Evolutionary conservation across 2,113 vertebrate genomes (phyloP), one percentile per base, ranked within the genome.

Genomic region (Misgurnus anguillicaudatus): DNA sequence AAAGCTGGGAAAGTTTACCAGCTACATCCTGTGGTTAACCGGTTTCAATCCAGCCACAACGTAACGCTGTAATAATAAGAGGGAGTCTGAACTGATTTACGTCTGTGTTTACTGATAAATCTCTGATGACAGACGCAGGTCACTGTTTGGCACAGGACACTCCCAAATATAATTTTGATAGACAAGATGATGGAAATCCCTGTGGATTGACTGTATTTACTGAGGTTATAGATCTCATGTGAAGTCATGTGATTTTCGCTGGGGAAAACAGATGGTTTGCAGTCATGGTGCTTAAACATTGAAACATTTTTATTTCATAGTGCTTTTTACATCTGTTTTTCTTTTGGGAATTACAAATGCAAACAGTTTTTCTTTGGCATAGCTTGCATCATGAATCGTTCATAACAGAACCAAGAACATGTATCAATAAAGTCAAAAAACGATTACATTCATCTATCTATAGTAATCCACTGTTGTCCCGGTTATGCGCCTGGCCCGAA

Each of bases 21-120:
- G 80, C 85, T 79, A 79, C 7, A 41, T 86, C 82, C 82, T 74
- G 86, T 78, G 81, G 60, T 84, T 74, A 82, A 84, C 77, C 78
- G 81, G 79, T 73, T 85, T 77, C 88, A 85, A 78, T 87, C 82
- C 83, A 82, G 87, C 86, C 86, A 82, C 86, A 78, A 70, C 81
- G 85, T 81, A 76, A 86, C 89, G 86, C 84, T 87, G 13, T n/a
- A 61, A 64, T 65, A 80, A 84, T 84, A 82, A 85, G 86, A 83
- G 48, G 60, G 84, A 87, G 87, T 85, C 53, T 83, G 83, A 65
- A 61, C 87, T 90, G 89, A 93, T 93, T 92, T 92, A 92, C 77
- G 58, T 82, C 82, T 80, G 85, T 91, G 87, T 91, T 91, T 91
- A 90, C 87, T 89, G 88, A 92, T 92, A 90, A 86, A 84, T 92